Conservation (phyloP, 2,888 invertebrate genomes). For the Dicyrtoma fusca region DNA sequence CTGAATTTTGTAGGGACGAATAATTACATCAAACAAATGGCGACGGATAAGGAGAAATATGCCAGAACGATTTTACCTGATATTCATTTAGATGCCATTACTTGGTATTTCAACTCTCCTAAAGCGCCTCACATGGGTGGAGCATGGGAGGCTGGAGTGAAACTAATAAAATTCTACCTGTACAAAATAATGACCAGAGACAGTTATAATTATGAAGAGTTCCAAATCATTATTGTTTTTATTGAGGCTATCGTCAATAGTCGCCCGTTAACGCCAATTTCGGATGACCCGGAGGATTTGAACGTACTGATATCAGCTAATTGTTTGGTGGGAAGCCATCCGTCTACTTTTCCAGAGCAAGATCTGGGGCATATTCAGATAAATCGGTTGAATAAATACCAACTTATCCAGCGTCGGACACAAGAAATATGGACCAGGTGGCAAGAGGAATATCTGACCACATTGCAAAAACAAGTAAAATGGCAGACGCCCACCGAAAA, state of each 20-base stretch:
- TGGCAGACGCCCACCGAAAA: neutral
- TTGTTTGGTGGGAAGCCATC: slow-evolving; percentile 35
- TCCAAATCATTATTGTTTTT: slow-evolving; percentile 42
- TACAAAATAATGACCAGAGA: slow-evolving; percentile 33
- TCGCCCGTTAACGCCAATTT: slow-evolving; percentile 52
- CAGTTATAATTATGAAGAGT: slow-evolving; percentile 44
- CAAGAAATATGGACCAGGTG: slow-evolving; percentile 36
- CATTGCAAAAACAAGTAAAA: slow-evolving; percentile 23
- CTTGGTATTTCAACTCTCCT: slow-evolving; percentile 46
- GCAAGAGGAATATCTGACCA: slow-evolving; percentile 22
- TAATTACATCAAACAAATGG: neutral
- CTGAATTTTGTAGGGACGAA: neutral
- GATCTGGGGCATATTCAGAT: neutral
- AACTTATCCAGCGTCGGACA: neutral
- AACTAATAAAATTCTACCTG: slow-evolving; percentile 37
- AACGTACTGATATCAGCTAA: slow-evolving; percentile 52
- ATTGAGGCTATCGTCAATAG: slow-evolving; percentile 55
- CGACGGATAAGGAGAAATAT: neutral
- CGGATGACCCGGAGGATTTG: slow-evolving; percentile 53
- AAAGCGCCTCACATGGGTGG: too few species aligned
- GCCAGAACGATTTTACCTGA: too few species aligned
- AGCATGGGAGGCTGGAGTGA: slow-evolving; percentile 39
- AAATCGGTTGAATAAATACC: slow-evolving; percentile 1
- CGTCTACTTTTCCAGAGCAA: neutral
- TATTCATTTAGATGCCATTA: slow-evolving; percentile 7